Evolutionary conservation across 2,888 invertebrate genomes (phyloP).

Genomic region (Molorchus minor): DNA sequence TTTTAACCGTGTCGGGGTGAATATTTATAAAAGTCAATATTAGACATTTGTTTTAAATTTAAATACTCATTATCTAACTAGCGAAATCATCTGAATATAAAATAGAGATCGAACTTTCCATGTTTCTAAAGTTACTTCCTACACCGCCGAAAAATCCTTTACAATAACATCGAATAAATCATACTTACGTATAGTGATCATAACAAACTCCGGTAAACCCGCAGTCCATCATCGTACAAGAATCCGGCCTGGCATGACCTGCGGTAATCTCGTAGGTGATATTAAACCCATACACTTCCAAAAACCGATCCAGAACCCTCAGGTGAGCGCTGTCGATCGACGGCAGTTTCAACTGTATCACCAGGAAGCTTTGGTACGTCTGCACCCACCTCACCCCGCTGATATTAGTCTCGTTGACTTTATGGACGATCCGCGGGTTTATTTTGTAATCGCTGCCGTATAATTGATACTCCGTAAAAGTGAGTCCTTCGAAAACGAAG

Average conservation of each 20-base stretch:
- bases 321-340: slow-evolving; percentile 83
- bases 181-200: slow-evolving; percentile 78
- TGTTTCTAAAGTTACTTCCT: too few species aligned
- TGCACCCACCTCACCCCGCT: slow-evolving; percentile 72
- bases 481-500: slow-evolving; percentile 76
- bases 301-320: slow-evolving; percentile 79
- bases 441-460: slow-evolving; percentile 53
- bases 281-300: slow-evolving; percentile 92
- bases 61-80: too few species aligned
- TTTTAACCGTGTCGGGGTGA: too few species aligned
- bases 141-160: too few species aligned
- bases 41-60: too few species aligned
- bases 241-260: slow-evolving; percentile 65
- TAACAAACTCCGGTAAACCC: slow-evolving; percentile 88
- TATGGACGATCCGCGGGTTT: slow-evolving; percentile 70
- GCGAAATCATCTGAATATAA: too few species aligned
- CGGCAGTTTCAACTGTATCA: slow-evolving; percentile 78
- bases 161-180: slow-evolving; percentile 3
- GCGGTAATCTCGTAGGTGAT: slow-evolving; percentile 85
- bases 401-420: slow-evolving; percentile 75
- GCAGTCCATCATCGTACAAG: slow-evolving; percentile 84
- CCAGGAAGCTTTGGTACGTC: slow-evolving; percentile 77
- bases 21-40: too few species aligned
- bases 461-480: slow-evolving; percentile 54
- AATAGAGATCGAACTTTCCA: too few species aligned